These are phyloP conservation scores for Coregonus ussuriensis DNA, from an alignment of 2,797 vertebrate genomes.

Conservation along the genomic window DNA sequence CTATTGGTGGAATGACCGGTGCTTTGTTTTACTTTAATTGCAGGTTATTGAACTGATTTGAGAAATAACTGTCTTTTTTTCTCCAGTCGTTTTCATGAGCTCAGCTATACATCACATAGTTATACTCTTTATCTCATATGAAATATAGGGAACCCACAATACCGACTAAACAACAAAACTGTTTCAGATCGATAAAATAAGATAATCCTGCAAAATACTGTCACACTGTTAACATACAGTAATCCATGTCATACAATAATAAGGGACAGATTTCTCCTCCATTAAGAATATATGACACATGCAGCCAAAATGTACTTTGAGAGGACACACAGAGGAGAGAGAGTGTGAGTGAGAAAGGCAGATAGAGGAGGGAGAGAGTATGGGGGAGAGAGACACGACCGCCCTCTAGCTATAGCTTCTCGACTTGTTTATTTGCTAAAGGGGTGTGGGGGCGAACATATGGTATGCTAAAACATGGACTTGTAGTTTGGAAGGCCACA, in stretches of 20 bases:
- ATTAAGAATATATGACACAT: neutral
- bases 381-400: constrained; percentile 66
- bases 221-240: neutral
- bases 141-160: no score
- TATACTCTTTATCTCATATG: no score
- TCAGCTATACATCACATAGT: no score
- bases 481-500: constrained; percentile 78
- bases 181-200: neutral
- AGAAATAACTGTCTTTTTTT: no score
- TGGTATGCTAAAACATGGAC: constrained; percentile 83
- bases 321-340: neutral
- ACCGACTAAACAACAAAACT: no score
- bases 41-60: no score
- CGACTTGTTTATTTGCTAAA: constrained; percentile 80
- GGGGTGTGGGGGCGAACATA: constrained; percentile 73
- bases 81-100: no score
- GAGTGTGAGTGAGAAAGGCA: constrained; percentile 27
- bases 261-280: neutral
- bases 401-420: constrained; percentile 79
- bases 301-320: neutral
- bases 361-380: constrained; percentile 48
- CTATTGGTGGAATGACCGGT: no score
- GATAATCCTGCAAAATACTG: neutral
- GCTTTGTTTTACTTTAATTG: no score
- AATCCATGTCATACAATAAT: neutral